These are phyloP conservation scores for Craniophora ligustri DNA, from an alignment of 2,888 invertebrate genomes.

Conservation along the genomic window DNA sequence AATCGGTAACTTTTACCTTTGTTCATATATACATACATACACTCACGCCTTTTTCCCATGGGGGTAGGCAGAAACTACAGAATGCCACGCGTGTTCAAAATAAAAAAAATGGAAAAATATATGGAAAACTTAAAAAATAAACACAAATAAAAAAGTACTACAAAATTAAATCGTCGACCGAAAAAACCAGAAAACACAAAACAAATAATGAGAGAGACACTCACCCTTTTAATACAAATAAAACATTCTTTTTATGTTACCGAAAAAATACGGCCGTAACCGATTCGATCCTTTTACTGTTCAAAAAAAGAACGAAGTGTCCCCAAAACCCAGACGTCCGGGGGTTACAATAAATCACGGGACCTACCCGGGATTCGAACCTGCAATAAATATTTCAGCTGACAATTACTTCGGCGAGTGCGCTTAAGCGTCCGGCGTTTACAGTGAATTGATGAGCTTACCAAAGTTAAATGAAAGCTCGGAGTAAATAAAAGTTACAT, in stretches of 20 bases:
- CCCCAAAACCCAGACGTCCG: constrained; percentile 25
- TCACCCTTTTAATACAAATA: constrained; percentile 7
- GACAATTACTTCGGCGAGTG: constrained; percentile 66
- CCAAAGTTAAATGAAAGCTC: constrained; percentile 13
- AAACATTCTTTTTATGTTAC: constrained; percentile 24
- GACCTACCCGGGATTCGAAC: constrained; percentile 56
- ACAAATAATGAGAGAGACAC: constrained; percentile 1
- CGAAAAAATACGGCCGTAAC: constrained; percentile 25
- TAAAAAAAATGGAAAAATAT: no score
- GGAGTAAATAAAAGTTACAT: no score
- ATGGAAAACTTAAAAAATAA: background rate
- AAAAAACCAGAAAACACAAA: constrained; percentile 9
- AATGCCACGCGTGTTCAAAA: no score
- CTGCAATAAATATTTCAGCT: constrained; percentile 72
- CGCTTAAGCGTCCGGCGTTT: constrained; percentile 36
- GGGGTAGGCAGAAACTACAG: no score
- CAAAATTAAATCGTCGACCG: background rate
- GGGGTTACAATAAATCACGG: constrained; percentile 62
- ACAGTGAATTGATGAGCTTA: constrained; percentile 31
- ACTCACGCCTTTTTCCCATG: no score
- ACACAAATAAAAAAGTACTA: background rate
- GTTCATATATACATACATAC: no score
- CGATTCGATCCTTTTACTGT: constrained; percentile 47
- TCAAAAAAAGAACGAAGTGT: constrained; percentile 52
- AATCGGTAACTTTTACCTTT: no score